Base-by-base conservation (phyloP, 2,888 invertebrate genomes). In the Xanthorhoe spadicearia region DNA sequence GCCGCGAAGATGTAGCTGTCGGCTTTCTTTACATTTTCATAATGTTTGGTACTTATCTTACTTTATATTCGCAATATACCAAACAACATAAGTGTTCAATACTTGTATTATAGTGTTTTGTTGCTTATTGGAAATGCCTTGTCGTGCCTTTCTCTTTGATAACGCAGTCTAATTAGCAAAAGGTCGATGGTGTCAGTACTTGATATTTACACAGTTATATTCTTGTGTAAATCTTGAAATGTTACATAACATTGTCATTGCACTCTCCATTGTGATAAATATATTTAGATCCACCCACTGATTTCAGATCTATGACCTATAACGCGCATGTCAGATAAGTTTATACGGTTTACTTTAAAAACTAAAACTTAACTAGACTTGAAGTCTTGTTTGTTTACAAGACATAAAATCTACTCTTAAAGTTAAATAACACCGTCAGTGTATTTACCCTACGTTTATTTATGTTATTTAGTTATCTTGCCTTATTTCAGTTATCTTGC, bases 71-170 rank as follows among this genome's bases (percentile, higher is more conserved):
- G 6, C 32, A 32, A 32, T 32, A 13, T 43, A n/a, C n/a, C n/a
- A n/a, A n/a, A n/a, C n/a, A 13, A 43, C 13, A 13, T 13, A 10
- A 13, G 13, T 3, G 38, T 38, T 15, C 8, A 59, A 35, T 38
- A 32, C 15, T 50, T 56, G 50, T 50, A 32, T 19, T 53, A 56
- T 55, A 49, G 61, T 55, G 67, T 46, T 46, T 46, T 28, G 18
- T 54, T 49, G 63, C 38, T 13, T 18, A 52, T 68, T 69, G 50
- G 38, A 60, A 56, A 72, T 72, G 60, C 66, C 72, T 68, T 54
- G 69, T 61, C 64, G 75, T 72, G 61, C 74, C 72, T 71, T 71
- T 61, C 74, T 55, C 70, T 67, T 60, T n/a, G 50, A 61, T 62
- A 55, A 57, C 60, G 51, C 53, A 55, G 53, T 54, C 52, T 49